Evolutionary conservation across 2,797 vertebrate species (phyloP).

Genomic region (Microctenopoma lineatum): DNA sequence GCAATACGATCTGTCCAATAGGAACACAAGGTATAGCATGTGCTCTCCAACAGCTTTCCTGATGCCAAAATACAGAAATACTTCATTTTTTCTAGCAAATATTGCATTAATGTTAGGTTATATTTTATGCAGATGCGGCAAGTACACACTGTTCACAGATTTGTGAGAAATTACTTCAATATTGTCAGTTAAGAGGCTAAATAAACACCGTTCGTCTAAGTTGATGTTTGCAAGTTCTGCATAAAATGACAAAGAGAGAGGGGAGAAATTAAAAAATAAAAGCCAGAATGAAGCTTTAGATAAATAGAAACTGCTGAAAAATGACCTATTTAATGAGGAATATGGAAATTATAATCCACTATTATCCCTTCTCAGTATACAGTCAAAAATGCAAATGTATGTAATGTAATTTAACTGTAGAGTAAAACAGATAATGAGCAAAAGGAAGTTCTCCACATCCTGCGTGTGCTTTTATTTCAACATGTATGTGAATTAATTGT

Average conservation of each 20-base stretch:
- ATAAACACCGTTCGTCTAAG: not conserved
- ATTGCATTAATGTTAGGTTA: not conserved
- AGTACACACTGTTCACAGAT: not conserved
- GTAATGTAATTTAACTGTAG: conserved; percentile 58
- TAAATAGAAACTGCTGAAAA: conserved; percentile 23
- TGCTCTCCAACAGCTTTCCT: too few species aligned
- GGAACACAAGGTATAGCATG: too few species aligned
- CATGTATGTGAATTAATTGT: conserved; percentile 59
- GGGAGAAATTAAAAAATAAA: not conserved
- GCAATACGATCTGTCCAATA: too few species aligned
- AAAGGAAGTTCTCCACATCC: conserved; percentile 39
- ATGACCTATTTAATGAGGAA: conserved; percentile 48
- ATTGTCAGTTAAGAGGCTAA: not conserved
- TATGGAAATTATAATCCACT: conserved; percentile 68
- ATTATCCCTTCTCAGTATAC: conserved; percentile 56
- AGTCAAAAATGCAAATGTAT: conserved; percentile 66
- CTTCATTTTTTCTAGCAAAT: conserved; percentile 3
- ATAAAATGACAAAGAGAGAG: not conserved
- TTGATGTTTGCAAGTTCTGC: not conserved
- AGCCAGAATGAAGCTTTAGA: not conserved
- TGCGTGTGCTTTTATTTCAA: conserved; percentile 20
- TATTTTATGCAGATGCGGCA: not conserved
- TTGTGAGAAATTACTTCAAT: not conserved
- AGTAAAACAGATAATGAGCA: conserved; percentile 65
- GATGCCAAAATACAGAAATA: too few species aligned